Evolutionary conservation across 1,140 invertebrate genomes (phyloP), one percentile per base, ranked within the genome.

Genomic region (Brachionus paranguensis): DNA sequence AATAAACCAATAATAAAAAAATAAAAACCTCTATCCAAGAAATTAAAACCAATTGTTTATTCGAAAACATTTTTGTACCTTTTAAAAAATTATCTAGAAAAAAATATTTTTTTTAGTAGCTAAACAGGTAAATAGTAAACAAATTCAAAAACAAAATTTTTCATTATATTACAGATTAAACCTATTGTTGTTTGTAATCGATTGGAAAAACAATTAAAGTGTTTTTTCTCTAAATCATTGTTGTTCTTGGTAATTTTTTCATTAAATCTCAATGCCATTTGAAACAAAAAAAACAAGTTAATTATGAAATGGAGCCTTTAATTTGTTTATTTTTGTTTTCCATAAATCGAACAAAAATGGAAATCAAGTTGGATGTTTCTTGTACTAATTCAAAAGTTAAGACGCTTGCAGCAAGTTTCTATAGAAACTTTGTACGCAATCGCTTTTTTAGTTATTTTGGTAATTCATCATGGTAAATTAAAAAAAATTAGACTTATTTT

Each of bases 391-490:
- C 37, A 20, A 76, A 76, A 50, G 72, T 50, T 76, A 50, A 76
- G 72, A 76, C 72, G 72, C 72, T 76, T 76, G 72, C 43, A 76
- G 72, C 17, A 76, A 29, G 72, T 76, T 76, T 76, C 72, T 50
- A 76, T 76, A 76, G 72, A 76, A 76, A 76, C 72, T 76, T 7
- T 29, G 12, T 76, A 43, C 68, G 68, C 41, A 72, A 72, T 72
- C 33, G 68, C 20, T 43, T 68, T 68, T 68, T 68, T 68, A 29
- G 24, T 29, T 29, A 68, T 14, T 68, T 43, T 43, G 7, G n/a
- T 41, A 72, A 17, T 72, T 72, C 33, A 72, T 72, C 17, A 17
- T 72, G 68, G 37, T 45, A 72, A 72, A 43, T 43, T 20, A 14
- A 72, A 1, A 60, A 64, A 68, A 68, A 68, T 68, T 68, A 68